These are phyloP conservation scores for Balanococcus diminutus DNA, from an alignment of 2,888 invertebrate genomes.

Conservation along the genomic window DNA sequence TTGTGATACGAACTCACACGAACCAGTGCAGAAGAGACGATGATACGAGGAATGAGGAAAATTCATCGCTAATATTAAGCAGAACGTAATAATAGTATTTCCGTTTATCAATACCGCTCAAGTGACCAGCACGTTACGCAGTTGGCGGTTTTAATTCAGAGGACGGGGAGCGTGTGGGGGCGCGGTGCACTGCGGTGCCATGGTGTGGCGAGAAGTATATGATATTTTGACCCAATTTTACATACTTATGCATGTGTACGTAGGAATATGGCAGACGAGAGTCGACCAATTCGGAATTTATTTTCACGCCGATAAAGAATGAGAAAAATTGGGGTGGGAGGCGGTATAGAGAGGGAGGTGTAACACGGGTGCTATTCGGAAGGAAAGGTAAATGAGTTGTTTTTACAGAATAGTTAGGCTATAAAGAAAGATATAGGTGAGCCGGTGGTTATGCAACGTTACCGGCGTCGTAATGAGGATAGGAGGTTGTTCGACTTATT, in stretches of 20 bases:
- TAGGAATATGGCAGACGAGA: not conserved
- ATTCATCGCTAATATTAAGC: constrained; percentile 10
- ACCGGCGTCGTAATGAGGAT: constrained; percentile 54
- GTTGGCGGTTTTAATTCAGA: constrained; percentile 7
- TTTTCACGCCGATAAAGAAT: not conserved
- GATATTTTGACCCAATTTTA: constrained; percentile 33
- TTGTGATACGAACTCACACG: not conserved
- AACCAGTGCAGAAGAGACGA: no score
- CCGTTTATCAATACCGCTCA: constrained; percentile 27
- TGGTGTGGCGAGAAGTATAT: not conserved
- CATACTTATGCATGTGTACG: not conserved
- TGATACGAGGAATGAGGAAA: not conserved
- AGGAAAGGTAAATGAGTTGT: constrained; percentile 47
- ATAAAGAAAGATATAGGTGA: constrained; percentile 53
- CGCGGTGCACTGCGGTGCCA: no score
- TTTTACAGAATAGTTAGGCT: constrained; percentile 43
- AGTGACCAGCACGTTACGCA: constrained; percentile 40
- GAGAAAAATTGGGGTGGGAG: not conserved
- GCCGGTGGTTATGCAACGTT: constrained; percentile 52
- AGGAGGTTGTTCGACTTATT: constrained; percentile 54
- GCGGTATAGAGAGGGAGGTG: not conserved
- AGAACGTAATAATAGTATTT: constrained; percentile 2
- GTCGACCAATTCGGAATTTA: constrained; percentile 20
- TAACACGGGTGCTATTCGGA: constrained; percentile 45
- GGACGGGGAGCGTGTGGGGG: not conserved